Evolutionary conservation across 2,888 invertebrate species (phyloP).

Genomic region (Epicampocera succincta): DNA sequence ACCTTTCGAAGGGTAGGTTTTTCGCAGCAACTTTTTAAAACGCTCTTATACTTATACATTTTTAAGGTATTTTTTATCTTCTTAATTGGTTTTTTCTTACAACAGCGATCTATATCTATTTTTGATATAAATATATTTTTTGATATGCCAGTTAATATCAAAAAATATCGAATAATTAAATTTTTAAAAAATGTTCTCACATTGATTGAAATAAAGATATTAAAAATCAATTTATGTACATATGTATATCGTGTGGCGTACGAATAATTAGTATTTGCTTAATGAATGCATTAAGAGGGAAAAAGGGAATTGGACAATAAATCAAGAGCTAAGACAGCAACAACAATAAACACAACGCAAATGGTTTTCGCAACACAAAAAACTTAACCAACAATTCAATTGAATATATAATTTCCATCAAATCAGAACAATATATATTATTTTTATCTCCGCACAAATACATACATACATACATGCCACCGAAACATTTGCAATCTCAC

Average conservation of each 20-base stretch:
- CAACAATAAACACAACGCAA: not conserved
- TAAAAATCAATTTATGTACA: too few species aligned
- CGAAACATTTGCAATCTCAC: not conserved
- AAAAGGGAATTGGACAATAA: conserved; percentile 14
- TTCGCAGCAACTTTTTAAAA: too few species aligned
- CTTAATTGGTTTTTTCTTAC: too few species aligned
- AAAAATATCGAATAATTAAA: too few species aligned
- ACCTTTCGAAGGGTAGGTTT: too few species aligned
- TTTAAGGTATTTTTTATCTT: too few species aligned
- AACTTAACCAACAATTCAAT: conserved; percentile 74
- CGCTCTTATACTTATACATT: too few species aligned
- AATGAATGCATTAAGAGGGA: not conserved
- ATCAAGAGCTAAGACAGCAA: conserved; percentile 13
- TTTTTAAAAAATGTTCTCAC: not conserved
- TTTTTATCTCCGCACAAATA: not conserved
- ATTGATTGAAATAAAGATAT: not conserved
- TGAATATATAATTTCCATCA: conserved; percentile 75
- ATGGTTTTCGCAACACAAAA: not conserved
- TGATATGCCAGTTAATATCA: too few species aligned
- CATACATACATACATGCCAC: not conserved
- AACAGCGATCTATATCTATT: too few species aligned
- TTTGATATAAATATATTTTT: too few species aligned
- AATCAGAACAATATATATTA: conserved; percentile 43
- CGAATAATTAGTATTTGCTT: too few species aligned
- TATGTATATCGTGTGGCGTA: too few species aligned